Conservation (phyloP, 2,888 invertebrate genomes). For the Monochamus alternatus region DNA sequence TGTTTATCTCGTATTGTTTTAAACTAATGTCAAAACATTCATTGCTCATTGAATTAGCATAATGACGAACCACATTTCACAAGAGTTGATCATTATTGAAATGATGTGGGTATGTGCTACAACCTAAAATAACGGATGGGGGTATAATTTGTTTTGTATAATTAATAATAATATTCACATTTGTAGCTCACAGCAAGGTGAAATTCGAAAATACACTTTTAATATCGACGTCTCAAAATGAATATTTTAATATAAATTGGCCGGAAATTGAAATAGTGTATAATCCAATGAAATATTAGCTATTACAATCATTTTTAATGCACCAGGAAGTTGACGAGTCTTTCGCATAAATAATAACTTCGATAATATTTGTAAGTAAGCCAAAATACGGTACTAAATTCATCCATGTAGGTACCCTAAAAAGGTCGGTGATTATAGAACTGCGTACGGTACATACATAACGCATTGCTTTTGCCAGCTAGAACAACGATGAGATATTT, state of each 20-base stretch:
- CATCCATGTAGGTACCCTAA: constrained; percentile 29
- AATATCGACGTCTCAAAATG: background rate
- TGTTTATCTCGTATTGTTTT: background rate
- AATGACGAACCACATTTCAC: constrained; percentile 1
- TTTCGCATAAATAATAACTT: background rate
- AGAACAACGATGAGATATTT: background rate
- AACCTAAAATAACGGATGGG: background rate
- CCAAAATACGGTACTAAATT: constrained; percentile 43
- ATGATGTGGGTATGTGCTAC: constrained; percentile 6
- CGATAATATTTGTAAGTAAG: constrained; percentile 33
- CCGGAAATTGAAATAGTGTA: background rate
- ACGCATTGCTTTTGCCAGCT: constrained; percentile 3
- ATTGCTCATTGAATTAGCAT: background rate
- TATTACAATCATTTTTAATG: background rate
- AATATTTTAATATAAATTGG: constrained; percentile 1
- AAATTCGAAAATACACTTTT: background rate
- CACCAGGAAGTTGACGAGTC: background rate
- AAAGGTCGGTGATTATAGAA: background rate
- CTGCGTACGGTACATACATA: constrained; percentile 3
- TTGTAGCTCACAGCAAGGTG: background rate
- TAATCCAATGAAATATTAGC: background rate
- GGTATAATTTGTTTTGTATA: background rate
- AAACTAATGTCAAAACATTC: constrained; percentile 6
- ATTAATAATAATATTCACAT: background rate
- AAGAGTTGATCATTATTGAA: background rate